phyloP scores from a whole-genome alignment of 2,888 invertebrate species.

The Aethes cnicana region DNA sequence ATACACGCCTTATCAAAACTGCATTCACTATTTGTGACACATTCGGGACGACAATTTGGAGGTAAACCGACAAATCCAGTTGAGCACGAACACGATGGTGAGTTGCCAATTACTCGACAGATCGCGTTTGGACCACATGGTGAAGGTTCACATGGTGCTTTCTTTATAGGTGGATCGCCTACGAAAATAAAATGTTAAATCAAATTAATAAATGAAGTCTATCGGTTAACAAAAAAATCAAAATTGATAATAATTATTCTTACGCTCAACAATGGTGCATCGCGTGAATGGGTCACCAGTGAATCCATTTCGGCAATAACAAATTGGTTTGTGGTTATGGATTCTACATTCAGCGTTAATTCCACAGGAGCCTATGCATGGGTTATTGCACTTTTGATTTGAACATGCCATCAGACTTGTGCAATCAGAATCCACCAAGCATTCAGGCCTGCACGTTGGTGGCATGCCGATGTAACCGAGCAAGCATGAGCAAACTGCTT shows the following conservation, averaged over 20 bases:
- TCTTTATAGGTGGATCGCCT: constrained; percentile 56
- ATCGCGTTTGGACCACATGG: constrained; percentile 92
- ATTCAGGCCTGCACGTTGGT: constrained; percentile 91
- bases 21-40: constrained; percentile 91
- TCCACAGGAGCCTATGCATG: constrained; percentile 91
- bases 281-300: constrained; percentile 91
- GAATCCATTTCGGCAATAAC: constrained; percentile 87
- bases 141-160: constrained; percentile 84
- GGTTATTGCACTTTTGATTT: constrained; percentile 90
- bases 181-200: constrained; percentile 31
- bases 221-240: too few relatives aligned
- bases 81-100: constrained; percentile 87
- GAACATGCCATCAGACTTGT: constrained; percentile 88
- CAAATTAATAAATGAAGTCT: neutral
- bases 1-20: constrained; percentile 88
- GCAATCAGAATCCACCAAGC: constrained; percentile 91
- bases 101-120: constrained; percentile 81
- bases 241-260: constrained; percentile 47
- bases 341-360: constrained; percentile 89
- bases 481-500: constrained; percentile 88
- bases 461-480: constrained; percentile 89
- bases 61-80: constrained; percentile 88
- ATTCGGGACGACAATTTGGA: constrained; percentile 91
- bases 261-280: constrained; percentile 74
- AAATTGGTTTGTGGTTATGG: constrained; percentile 92